Base-by-base conservation (phyloP, 1,140 invertebrate species). In the Euglossa dilemma region DNA sequence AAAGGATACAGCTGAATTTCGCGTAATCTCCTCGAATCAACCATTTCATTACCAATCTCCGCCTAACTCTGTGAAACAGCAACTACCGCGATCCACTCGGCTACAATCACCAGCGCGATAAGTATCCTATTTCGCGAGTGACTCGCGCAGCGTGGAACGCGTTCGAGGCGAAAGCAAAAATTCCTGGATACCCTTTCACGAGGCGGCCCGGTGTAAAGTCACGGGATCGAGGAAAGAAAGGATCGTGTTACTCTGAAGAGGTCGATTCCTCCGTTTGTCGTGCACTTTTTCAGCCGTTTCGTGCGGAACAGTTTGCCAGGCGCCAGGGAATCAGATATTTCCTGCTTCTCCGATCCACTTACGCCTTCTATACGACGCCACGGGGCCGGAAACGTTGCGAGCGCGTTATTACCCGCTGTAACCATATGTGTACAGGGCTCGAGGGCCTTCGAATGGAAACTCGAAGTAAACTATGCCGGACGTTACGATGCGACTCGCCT, bases 381-480 rank as follows among this genome's bases (percentile, higher is more conserved):
- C 50, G 43, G 64, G 47, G 69, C 9, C 6, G 25, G 69, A 47
- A 80, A 63, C 71, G 36, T 75, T 75, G 16, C 82, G 14, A 36
- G 36, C 57, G 69, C 52, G 71, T 75, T 85, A 85, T 81, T 85
- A 85, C 71, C 56, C 52, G 54, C n/a, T 70, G 78, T 70, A 75
- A 71, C 78, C 64, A 75, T 81, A 75, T 75, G 71, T 81, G 71
- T 85, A 59, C 76, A 74, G 20, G 54, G 64, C 70, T 76, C 47
- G 36, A 71, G 70, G 72, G 57, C 56, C 72, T 56, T 52, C 28
- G 61, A 36, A 64, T 69, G 47, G 56, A 81, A 71, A 64, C 78
- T 81, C 64, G 52, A 80, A 80, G 77, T 72, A 74, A 84, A 80
- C 83, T 59, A 0, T 52, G 70, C 57, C 14, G 69, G 80, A 73